Evolutionary conservation across 1,140 invertebrate species (phyloP).

Genomic region (Apis florea): DNA sequence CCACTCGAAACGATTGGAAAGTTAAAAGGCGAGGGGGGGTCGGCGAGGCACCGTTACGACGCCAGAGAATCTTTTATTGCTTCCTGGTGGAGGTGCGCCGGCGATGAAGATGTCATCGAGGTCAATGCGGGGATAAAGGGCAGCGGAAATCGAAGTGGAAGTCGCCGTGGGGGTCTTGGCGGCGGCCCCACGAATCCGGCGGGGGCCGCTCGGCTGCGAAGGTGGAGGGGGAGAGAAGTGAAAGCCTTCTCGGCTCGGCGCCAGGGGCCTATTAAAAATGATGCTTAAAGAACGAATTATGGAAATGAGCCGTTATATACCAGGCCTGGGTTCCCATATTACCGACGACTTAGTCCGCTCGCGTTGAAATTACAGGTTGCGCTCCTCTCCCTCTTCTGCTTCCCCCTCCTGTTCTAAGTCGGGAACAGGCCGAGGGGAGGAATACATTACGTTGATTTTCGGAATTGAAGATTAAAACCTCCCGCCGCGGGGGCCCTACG

Average conservation of each 20-base stretch:
- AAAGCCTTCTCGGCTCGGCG: conserved; percentile 63
- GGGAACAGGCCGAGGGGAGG: conserved; percentile 63
- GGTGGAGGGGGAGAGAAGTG: not conserved
- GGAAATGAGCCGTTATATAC: conserved; percentile 77
- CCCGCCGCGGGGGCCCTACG: conserved; percentile 39
- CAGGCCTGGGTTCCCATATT: conserved; percentile 74
- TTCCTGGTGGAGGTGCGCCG: not conserved
- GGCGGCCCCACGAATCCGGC: conserved; percentile 43
- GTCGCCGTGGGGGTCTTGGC: conserved; percentile 62
- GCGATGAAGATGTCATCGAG: conserved; percentile 49
- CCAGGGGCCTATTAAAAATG: conserved; percentile 79
- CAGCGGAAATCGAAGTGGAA: conserved; percentile 54
- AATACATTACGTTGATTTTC: conserved; percentile 76
- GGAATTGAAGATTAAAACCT: conserved; percentile 70
- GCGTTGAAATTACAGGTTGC: conserved; percentile 78
- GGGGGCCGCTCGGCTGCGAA: conserved; percentile 25
- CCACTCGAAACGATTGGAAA: not conserved
- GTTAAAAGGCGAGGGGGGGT: too few relatives aligned
- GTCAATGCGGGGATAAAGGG: conserved; percentile 30
- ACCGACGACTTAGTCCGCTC: conserved; percentile 73
- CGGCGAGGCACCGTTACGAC: not conserved
- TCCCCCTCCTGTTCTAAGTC: conserved; percentile 47
- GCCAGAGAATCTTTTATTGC: not conserved
- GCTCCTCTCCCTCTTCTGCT: conserved; percentile 19
- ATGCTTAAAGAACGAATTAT: conserved; percentile 79